Evolutionary conservation across 2,113 vertebrate species (phyloP).

Genomic region (Odontesthes bonariensis): DNA sequence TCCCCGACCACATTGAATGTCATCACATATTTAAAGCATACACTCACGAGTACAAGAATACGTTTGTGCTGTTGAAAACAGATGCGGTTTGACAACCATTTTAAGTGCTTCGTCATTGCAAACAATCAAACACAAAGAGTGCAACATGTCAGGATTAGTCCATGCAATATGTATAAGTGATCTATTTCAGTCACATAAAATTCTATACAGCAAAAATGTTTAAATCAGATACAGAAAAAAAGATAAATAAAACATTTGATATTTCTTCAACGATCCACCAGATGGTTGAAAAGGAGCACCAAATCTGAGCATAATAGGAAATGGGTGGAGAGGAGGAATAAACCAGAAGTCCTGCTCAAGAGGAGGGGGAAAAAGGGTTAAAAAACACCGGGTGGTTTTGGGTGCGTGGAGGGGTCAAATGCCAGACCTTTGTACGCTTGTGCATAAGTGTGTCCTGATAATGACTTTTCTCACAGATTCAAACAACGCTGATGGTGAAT

Average conservation of each 20-base stretch:
- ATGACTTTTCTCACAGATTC: constrained; percentile 1
- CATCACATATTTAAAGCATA: constrained; percentile 36
- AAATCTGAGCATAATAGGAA: constrained; percentile 47
- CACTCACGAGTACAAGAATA: constrained; percentile 30
- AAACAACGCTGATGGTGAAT: constrained; percentile 49
- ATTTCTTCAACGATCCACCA: constrained; percentile 47
- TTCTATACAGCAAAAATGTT: constrained; percentile 31
- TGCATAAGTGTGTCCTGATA: not conserved
- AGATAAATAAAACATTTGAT: not conserved
- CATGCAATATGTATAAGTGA: constrained; percentile 63
- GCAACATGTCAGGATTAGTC: constrained; percentile 51
- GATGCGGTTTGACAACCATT: constrained; percentile 51
- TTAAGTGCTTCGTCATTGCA: constrained; percentile 19
- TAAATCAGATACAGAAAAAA: constrained; percentile 15
- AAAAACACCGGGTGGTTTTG: constrained; percentile 21
- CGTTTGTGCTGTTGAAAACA: constrained; percentile 45
- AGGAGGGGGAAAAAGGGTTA: constrained; percentile 11
- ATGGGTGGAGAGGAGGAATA: constrained; percentile 17
- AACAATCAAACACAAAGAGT: constrained; percentile 55
- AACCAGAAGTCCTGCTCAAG: constrained; percentile 55
- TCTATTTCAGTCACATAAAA: constrained; percentile 29
- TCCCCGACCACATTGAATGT: constrained; percentile 40
- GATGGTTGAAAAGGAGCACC: constrained; percentile 61
- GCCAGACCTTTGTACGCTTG: constrained; percentile 3
- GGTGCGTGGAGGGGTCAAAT: constrained; percentile 1